Conservation (phyloP, 2,113 vertebrate genomes). For the Podilymbus podiceps region DNA sequence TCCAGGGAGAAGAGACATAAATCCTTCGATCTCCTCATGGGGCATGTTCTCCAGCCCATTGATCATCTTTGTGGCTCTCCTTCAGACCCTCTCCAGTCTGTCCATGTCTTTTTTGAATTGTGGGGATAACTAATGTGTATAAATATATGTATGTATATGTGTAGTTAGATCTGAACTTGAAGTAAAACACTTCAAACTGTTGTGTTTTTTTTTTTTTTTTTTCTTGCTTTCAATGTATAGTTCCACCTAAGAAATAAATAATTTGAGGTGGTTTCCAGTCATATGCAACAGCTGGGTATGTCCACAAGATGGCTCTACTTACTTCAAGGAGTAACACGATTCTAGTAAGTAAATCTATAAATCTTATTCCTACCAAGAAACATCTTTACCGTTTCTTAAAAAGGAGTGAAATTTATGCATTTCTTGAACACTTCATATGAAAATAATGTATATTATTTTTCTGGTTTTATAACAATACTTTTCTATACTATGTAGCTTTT, state of each 20-base stretch:
- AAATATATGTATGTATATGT: neutral
- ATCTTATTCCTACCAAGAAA: neutral
- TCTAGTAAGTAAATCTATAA: neutral
- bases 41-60: neutral
- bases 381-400: neutral
- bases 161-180: neutral
- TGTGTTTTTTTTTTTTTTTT: neutral
- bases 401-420: neutral
- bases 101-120: neutral
- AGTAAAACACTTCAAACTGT: neutral
- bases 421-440: neutral
- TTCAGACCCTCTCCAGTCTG: neutral
- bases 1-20: neutral
- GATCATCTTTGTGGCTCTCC: neutral
- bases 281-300: neutral
- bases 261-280: neutral
- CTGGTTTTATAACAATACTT: neutral
- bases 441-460: neutral
- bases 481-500: neutral
- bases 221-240: neutral
- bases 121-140: neutral
- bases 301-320: neutral
- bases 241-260: neutral
- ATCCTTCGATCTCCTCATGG: neutral
- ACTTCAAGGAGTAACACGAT: neutral